Percentiles rank a stretch among this genome's conserved stretches.
phyloP scores from a whole-genome alignment of 1,140 invertebrate genomes.

The Galleria mellonella region DNA sequence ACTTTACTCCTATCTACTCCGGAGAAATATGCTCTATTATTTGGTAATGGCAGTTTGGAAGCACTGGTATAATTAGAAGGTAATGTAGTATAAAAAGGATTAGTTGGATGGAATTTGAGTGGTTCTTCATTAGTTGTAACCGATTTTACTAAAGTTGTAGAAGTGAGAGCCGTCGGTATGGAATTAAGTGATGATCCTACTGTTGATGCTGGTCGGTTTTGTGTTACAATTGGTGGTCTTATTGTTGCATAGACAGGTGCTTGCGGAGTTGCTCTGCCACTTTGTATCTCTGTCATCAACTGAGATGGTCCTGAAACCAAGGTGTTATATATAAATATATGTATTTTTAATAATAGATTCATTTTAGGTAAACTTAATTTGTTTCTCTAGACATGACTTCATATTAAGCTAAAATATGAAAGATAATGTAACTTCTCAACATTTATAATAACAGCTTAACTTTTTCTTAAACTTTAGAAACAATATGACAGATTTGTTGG shows the following conservation, averaged over 20 bases:
- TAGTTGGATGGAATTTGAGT: conserved; percentile 56
- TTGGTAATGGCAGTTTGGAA: conserved; percentile 64
- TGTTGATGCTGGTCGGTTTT: conserved; percentile 30
- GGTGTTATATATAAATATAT: not conserved
- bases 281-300: conserved; percentile 50
- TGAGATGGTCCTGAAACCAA: conserved; percentile 69
- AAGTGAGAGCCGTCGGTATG: conserved; percentile 36
- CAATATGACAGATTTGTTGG: too few species aligned
- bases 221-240: conserved; percentile 36
- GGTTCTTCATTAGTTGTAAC: conserved; percentile 36
- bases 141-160: conserved; percentile 45
- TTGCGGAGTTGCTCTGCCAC: conserved; percentile 52
- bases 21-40: conserved; percentile 38
- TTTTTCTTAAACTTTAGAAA: too few species aligned
- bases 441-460: too few species aligned
- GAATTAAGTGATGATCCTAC: conserved; percentile 44
- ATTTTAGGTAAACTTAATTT: too few species aligned
- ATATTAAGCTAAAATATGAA: too few species aligned
- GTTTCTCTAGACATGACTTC: too few species aligned
- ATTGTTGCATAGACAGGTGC: conserved; percentile 58
- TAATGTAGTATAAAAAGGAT: conserved; percentile 65
- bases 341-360: too few species aligned
- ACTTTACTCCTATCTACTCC: conserved; percentile 53
- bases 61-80: conserved; percentile 53
- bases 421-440: too few species aligned